Evolutionary conservation across 2,797 vertebrate genomes (phyloP), one percentile per base, ranked within the genome.

Genomic region (Platalea minor): DNA sequence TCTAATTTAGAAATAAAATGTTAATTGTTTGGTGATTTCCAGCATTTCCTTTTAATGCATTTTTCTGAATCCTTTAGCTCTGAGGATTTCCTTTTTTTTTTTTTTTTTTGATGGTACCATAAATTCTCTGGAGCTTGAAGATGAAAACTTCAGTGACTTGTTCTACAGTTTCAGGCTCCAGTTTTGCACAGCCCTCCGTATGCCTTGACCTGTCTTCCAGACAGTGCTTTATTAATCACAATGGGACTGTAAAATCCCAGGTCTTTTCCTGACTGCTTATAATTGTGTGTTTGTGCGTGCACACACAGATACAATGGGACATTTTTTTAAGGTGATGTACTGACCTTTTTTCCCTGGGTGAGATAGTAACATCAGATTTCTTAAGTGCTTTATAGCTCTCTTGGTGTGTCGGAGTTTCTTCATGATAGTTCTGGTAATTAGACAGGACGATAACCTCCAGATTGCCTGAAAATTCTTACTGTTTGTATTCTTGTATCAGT

Each of bases 301-400:
- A 18, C 24, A 13, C 11, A 35, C n/a, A 21, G 19, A 0, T n/a
- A 50, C 39, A 29, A 0, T n/a, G 26, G 31, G 37, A 28, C 37
- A 48, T 63, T 31, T 48, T 82, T 79, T 50, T 60, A 31, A 59
- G 63, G 31, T 29, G 7, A 17, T 13, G 3, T 26, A 11, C 35
- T 76, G 46, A 39, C 9, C 5, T 51, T 69, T 80, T 73, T 73
- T 67, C 31, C 29, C 9, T 41, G 10, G 21, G 1, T 81, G 51
- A 54, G 41, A 10, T 35, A 68, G 6, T 67, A 90, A 33, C 60
- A n/a, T 90, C 33, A 24, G 23, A 17, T 77, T 50, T 85, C n/a
- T 43, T 12, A 63, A 60, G 29, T 56, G 41, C 26, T 85, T 91
- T 60, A 7, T 26, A 50, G 39, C 17, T 75, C n/a, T 88, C 33